These are phyloP conservation scores for Meiosimyza decipiens DNA, from an alignment of 2,888 invertebrate species.

Conservation along the genomic window DNA sequence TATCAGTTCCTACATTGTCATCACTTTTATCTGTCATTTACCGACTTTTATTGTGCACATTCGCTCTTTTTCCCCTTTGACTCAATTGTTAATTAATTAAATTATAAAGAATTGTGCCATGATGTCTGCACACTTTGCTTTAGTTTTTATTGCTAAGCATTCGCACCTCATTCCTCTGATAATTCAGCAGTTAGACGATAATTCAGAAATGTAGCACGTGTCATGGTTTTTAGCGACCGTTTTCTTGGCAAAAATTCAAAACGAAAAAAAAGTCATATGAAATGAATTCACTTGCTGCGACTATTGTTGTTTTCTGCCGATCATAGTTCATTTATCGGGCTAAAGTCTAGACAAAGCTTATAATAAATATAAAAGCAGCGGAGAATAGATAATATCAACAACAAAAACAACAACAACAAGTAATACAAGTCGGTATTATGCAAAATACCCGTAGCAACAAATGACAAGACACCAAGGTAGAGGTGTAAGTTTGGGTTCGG, in stretches of 20 bases:
- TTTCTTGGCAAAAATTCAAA: conserved; percentile 10
- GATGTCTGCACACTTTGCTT: neutral
- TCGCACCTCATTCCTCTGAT: neutral
- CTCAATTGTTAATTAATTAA: neutral
- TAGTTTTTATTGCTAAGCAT: too few relatives aligned
- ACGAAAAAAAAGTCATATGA: too few relatives aligned
- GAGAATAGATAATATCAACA: neutral
- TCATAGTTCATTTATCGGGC: conserved; percentile 26
- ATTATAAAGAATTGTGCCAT: conserved; percentile 3
- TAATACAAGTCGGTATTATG: conserved; percentile 21
- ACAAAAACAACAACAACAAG: conserved; percentile 5
- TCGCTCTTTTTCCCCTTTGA: too few relatives aligned
- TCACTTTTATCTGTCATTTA: too few relatives aligned
- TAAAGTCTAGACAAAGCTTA: conserved; percentile 31
- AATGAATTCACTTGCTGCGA: neutral
- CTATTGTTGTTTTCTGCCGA: conserved; percentile 1
- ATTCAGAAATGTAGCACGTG: conserved; percentile 25
- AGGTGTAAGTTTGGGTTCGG: too few relatives aligned
- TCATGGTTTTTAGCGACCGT: neutral
- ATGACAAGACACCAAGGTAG: too few relatives aligned
- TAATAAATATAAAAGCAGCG: conserved; percentile 15
- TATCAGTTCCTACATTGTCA: too few relatives aligned
- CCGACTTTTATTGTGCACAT: too few relatives aligned
- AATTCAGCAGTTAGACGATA: neutral
- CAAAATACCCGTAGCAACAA: neutral